Evolutionary conservation across 2,888 invertebrate genomes (phyloP).

Genomic region (Rhamphomyia laevipes): DNA sequence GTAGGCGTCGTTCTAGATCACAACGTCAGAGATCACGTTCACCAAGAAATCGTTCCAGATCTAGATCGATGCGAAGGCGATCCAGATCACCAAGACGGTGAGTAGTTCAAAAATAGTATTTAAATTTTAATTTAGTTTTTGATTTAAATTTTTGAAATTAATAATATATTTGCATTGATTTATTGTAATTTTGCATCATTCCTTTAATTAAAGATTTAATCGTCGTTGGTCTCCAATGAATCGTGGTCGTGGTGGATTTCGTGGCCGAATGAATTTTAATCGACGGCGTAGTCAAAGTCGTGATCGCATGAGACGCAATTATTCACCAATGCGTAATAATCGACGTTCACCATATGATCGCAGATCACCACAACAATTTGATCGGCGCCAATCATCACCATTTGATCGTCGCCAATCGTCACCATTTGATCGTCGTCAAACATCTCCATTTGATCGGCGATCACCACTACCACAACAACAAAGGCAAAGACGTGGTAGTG

Average conservation of each 20-base stretch:
- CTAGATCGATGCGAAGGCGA: conserved; percentile 31
- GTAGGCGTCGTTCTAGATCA: conserved; percentile 27
- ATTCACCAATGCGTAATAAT: conserved; percentile 4
- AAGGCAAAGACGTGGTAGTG: conserved; percentile 24
- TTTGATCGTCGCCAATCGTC: conserved; percentile 20
- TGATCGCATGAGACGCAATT: conserved; percentile 14
- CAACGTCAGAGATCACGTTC: conserved; percentile 27
- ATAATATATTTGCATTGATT: not conserved
- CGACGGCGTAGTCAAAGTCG: conserved; percentile 30
- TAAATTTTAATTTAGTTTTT: not conserved
- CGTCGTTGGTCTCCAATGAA: not conserved
- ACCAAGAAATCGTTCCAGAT: conserved; percentile 29
- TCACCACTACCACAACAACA: conserved; percentile 24
- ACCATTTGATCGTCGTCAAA: conserved; percentile 17
- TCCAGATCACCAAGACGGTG: conserved; percentile 35
- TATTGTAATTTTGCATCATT: not conserved
- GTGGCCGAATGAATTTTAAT: conserved; percentile 13
- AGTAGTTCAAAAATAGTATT: not conserved
- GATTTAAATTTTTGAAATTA: not conserved
- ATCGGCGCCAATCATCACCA: conserved; percentile 12
- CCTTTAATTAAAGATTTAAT: not conserved
- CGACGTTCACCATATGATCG: conserved; percentile 18
- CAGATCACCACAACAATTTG: conserved; percentile 15
- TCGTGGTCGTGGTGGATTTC: conserved; percentile 9
- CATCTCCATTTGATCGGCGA: conserved; percentile 20